Evolutionary conservation across 35 echinoderm and acorn worm species (phyloP).

Genomic region (Ptychodera flava): DNA sequence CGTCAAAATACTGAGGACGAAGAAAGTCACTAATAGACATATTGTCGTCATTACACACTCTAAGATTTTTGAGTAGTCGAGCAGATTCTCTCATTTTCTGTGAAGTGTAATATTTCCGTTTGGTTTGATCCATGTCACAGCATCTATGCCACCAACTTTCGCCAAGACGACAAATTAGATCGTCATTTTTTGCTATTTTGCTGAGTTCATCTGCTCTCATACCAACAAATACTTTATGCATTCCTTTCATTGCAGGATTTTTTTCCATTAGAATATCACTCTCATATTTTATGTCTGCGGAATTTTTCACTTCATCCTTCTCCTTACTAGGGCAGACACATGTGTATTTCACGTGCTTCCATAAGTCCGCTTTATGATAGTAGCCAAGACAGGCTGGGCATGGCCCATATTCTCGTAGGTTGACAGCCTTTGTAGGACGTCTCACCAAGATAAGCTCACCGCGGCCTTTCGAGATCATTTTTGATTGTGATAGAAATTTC

Average conservation of each 20-base stretch:
- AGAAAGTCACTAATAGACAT: background rate
- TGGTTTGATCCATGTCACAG: too few relatives aligned
- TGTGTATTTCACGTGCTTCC: background rate
- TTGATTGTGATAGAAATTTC: slow-evolving; percentile 17
- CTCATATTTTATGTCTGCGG: background rate
- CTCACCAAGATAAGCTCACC: slow-evolving; percentile 27
- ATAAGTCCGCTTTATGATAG: background rate
- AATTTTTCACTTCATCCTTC: background rate
- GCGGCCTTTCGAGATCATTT: slow-evolving; percentile 4
- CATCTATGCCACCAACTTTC: too few relatives aligned
- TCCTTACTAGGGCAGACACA: background rate
- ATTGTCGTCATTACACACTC: background rate
- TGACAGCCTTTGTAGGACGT: slow-evolving; percentile 20
- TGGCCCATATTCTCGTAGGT: slow-evolving; percentile 8
- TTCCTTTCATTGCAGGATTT: background rate
- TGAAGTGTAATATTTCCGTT: background rate
- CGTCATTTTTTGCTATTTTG: background rate
- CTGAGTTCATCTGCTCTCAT: background rate
- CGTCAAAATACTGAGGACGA: slow-evolving; percentile 3
- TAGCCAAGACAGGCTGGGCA: background rate
- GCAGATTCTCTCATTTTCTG: slow-evolving; percentile 7
- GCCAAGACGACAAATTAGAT: background rate
- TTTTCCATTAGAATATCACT: background rate
- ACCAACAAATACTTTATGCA: background rate
- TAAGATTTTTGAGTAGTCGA: background rate